Conservation (phyloP, 2,797 vertebrate genomes). For the Peromyscus melanophrys region DNA sequence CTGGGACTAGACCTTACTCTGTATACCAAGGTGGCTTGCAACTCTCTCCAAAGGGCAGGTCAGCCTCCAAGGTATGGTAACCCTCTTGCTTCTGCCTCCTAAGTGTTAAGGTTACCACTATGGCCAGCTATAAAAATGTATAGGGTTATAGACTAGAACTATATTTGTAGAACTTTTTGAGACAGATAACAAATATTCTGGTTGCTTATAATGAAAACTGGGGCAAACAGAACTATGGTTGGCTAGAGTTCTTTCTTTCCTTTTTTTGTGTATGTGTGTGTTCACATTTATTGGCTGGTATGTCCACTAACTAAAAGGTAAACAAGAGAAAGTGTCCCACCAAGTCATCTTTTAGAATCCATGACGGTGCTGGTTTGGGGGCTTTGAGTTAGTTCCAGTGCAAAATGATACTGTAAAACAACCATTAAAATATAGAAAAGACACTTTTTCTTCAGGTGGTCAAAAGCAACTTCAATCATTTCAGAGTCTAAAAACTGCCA, state of each 20-base stretch:
- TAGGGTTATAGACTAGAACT: neutral
- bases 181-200: neutral
- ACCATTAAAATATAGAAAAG: conserved; percentile 59
- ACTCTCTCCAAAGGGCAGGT: neutral
- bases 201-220: neutral
- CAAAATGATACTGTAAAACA: conserved; percentile 48
- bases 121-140: neutral
- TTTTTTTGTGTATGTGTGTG: neutral
- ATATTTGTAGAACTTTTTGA: neutral
- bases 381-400: conserved; percentile 22
- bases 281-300: neutral
- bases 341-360: conserved; percentile 35
- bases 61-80: neutral
- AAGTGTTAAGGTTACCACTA: too few species aligned
- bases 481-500: conserved; percentile 69
- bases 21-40: neutral
- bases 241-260: neutral
- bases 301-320: neutral
- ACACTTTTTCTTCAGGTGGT: conserved; percentile 49
- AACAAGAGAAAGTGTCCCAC: neutral
- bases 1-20: neutral
- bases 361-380: conserved; percentile 36
- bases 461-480: conserved; percentile 68
- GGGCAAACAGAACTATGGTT: neutral
- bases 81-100: neutral